phyloP scores from a whole-genome alignment of 2,797 vertebrate species.

The Synaphobranchus kaupii region DNA sequence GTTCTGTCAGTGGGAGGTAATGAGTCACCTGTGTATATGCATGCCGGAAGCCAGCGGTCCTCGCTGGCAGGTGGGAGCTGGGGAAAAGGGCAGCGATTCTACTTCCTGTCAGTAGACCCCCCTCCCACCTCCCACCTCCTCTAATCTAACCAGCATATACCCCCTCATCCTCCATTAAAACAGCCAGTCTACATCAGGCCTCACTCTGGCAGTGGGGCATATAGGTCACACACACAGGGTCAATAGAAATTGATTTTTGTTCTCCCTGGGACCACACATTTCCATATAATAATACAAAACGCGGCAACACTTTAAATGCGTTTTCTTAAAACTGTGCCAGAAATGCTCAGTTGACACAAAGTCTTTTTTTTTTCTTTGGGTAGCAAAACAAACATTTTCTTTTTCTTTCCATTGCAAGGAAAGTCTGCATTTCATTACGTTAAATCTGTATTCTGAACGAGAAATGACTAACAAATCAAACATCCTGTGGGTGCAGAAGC shows the following conservation, averaged over 20 bases:
- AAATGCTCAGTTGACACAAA: background rate
- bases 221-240: slow-evolving; percentile 40
- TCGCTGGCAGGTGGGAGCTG: background rate
- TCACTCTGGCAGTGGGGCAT: slow-evolving; percentile 26
- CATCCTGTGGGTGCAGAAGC: background rate
- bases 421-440: background rate
- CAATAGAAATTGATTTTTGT: slow-evolving; percentile 39
- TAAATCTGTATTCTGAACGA: background rate
- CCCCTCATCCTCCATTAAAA: slow-evolving; percentile 19
- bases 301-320: background rate
- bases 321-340: background rate
- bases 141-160: background rate
- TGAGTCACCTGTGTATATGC: background rate
- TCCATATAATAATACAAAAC: slow-evolving; percentile 16
- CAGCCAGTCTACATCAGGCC: slow-evolving; percentile 24
- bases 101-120: background rate
- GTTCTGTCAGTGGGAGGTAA: background rate
- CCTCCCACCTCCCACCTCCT: background rate
- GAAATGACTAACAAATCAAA: background rate
- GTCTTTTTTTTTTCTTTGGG: background rate
- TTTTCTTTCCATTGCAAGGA: background rate
- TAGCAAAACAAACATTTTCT: background rate
- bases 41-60: background rate
- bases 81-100: slow-evolving; percentile 3
- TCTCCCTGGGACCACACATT: slow-evolving; percentile 24